Base-by-base conservation (phyloP, 2,113 vertebrate genomes). In the Neodon shergylaensis region DNA sequence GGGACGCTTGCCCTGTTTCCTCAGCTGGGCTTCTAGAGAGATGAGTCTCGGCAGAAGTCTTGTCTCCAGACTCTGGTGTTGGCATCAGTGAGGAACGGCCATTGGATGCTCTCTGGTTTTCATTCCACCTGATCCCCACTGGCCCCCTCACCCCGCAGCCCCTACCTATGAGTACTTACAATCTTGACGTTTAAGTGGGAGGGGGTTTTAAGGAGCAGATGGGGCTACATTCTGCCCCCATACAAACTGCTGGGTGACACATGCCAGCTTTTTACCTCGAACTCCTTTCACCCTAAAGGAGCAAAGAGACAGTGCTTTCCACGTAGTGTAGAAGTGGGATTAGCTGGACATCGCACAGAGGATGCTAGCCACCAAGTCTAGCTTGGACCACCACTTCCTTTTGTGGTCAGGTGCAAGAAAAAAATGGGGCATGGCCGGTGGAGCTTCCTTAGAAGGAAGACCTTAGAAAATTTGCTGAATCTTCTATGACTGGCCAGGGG, bases 241-340 rank as follows among this genome's bases (percentile, higher is more conserved):
- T 28, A 9, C 58, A 39, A 42, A 44, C 74, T n/a, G 36, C 68
- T 52, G 63, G 44, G 2, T 42, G 11, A 47, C 7, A 31, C 5
- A 58, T 42, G 4, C 19, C 22, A 26, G 47, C 33, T 52, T 17
- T 36, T 70, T 52, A 26, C 22, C 31, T 52, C 78, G 70, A 93
- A 12, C 39, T 73, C 31, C 24, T 54, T 68, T 74, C 12, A 66
- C n/a, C 21, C 91, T 81, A 93, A 76, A 47, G 17, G 16, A 1
- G 7, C n/a, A 73, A 26, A 83, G 24, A 33, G 70, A 54, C 24
- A 17, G 5, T 7, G 36, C 36, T 82, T 82, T n/a, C 7, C 36
- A 39, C 0, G 4, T 14, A 19, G 31, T 42, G 12, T 16, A 21
- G n/a, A 36, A 16, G 28, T 49, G n/a, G 2, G 7, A 5, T 39